Evolutionary conservation across 1,140 invertebrate genomes (phyloP), one percentile per base, ranked within the genome.

Genomic region (Cotesia vestalis): DNA sequence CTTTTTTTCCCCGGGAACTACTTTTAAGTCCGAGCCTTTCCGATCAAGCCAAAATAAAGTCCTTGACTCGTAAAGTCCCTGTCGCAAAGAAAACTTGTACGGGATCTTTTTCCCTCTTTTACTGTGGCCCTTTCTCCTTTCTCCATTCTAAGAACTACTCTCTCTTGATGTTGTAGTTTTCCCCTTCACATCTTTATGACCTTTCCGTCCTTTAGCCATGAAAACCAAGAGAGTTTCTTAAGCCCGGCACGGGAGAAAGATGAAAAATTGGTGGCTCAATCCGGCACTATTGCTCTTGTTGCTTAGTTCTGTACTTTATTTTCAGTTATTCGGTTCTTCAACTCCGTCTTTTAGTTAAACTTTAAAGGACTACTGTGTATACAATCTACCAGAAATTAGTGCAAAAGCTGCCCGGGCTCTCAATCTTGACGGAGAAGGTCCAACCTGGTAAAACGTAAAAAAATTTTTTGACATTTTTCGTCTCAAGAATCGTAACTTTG

Each of bases 181-280:
- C 51, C 5, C 63, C n/a, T 40, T 63, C 62, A 46, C 6, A 46
- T 46, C 8, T 46, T 46, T 46, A 46, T 46, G 11, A 46, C 8
- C 40, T 46, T 46, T 46, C 20, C 12, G 12, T 46, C 11, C 35
- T 46, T 64, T 52, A 51, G 57, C 55, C 40, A 35, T 59, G 35
- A 60, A 69, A 69, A 59, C 68, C 46, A 40, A 59, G 52, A 9
- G 12, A 40, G 40, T 55, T 12, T 36, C 36, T 71, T 66, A 17
- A 17, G 57, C 59, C 62, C 35, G 4, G 46, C 17, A 66, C 27
- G 27, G 5, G 40, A 46, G 11, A 59, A 71, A 71, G 62, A 71
- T 71, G 70, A 71, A 71, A 71, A 71, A 71, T 71, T 64, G 70
- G 52, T 36, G n/a, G 51, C 52, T 66, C 62, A 35, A 71, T 55